Percentiles rank a stretch among this genome's conserved stretches.
These are phyloP conservation scores for Sisor rabdophorus DNA, from an alignment of 2,113 vertebrate genomes.

Conservation along the genomic window DNA sequence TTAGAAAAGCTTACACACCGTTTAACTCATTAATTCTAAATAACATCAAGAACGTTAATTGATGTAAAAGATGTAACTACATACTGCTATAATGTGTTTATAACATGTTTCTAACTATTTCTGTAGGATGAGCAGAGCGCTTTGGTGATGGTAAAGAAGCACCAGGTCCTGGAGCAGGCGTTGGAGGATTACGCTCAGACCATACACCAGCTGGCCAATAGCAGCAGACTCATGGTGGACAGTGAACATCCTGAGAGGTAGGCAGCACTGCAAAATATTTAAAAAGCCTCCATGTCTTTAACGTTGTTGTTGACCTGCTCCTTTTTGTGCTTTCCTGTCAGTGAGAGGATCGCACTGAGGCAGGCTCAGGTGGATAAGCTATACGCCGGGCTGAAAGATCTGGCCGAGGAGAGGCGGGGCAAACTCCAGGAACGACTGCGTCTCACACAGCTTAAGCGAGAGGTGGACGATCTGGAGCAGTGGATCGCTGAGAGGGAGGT, in stretches of 20 bases:
- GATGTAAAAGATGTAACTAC: background rate
- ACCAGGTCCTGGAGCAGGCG: conserved; percentile 83
- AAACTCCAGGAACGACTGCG: conserved; percentile 84
- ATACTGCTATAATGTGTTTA: background rate
- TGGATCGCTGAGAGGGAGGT: conserved; percentile 94
- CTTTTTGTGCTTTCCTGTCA: conserved; percentile 34
- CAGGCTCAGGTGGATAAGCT: conserved; percentile 90
- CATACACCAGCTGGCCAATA: conserved; percentile 82
- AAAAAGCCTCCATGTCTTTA: background rate
- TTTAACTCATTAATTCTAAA: background rate
- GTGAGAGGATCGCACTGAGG: conserved; percentile 80
- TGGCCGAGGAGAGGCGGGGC: conserved; percentile 80
- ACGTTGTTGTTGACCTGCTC: background rate
- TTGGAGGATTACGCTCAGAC: conserved; percentile 86
- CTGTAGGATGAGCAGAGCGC: conserved; percentile 76
- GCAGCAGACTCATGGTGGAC: conserved; percentile 84
- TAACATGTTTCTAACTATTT: background rate
- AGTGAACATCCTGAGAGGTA: conserved; percentile 87
- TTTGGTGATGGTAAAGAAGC: conserved; percentile 88
- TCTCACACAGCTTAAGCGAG: conserved; percentile 86
- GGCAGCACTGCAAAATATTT: conserved; percentile 29
- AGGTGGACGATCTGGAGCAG: conserved; percentile 92
- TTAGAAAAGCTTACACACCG: background rate
- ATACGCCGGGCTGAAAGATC: conserved; percentile 83
- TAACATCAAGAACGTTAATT: background rate